Percentiles rank a stretch among this genome's conserved stretches.
These are phyloP conservation scores for Megalonaias nervosa DNA, from an alignment of 1,140 invertebrate species.

Conservation along the genomic window DNA sequence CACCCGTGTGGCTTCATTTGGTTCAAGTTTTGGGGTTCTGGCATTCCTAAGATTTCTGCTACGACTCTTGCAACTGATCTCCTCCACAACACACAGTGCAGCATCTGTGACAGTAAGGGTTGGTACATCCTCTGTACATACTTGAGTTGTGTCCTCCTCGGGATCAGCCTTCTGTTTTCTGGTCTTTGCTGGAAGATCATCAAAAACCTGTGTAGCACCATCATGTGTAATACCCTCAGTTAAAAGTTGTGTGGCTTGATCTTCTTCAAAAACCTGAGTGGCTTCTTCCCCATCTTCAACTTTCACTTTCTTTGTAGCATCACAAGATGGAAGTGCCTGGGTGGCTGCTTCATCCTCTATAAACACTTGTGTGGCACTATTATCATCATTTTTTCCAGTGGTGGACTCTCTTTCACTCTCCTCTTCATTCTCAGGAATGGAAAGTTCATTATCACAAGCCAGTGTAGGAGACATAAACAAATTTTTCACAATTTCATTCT, in stretches of 20 bases:
- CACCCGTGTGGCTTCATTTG: background rate
- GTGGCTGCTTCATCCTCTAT: conserved; percentile 5
- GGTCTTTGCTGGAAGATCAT: conserved; percentile 1
- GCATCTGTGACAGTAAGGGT: no score
- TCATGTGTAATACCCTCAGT: background rate
- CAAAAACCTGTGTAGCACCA: conserved; percentile 46
- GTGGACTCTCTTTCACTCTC: no score
- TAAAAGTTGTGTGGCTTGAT: background rate
- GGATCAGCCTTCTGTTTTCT: background rate
- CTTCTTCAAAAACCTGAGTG: conserved; percentile 28
- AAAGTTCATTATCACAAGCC: conserved; percentile 46
- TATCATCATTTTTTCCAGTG: background rate
- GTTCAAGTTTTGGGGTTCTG: no score
- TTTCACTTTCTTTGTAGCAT: background rate
- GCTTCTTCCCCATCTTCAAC: conserved; percentile 9
- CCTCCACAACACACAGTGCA: no score
- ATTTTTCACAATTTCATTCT: conserved; percentile 37
- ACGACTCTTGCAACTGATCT: no score
- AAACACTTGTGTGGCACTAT: conserved; percentile 39
- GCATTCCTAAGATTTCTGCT: no score
- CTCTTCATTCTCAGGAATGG: no score
- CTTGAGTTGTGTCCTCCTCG: conserved; percentile 6
- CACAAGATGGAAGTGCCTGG: background rate
- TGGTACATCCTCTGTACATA: conserved; percentile 8
- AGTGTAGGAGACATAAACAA: conserved; percentile 50